Conservation (phyloP, 1,140 invertebrate genomes). For the Cataglyphis hispanica region DNA sequence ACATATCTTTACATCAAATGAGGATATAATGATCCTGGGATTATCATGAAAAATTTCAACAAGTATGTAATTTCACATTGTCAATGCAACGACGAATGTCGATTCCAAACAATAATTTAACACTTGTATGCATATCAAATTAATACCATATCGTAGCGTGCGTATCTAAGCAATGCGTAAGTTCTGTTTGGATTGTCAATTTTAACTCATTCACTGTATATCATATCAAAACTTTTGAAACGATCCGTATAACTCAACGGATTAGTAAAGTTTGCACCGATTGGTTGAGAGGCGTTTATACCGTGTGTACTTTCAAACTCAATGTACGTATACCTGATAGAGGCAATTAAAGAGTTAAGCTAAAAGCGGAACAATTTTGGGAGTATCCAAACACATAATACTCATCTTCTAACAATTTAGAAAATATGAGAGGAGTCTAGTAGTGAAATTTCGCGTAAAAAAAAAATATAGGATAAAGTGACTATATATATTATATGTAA, state of each 20-base stretch:
- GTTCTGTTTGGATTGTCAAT: conserved; percentile 7
- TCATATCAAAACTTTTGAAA: background rate
- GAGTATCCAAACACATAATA: conserved; percentile 20
- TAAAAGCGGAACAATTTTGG: conserved; percentile 54
- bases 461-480: conserved; percentile 55
- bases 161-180: conserved; percentile 10
- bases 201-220: background rate
- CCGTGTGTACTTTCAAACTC: conserved; percentile 61
- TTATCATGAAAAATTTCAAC: background rate
- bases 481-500: conserved; percentile 61
- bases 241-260: background rate
- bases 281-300: conserved; percentile 34
- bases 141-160: conserved; percentile 32
- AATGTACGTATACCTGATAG: conserved; percentile 60
- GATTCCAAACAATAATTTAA: conserved; percentile 18
- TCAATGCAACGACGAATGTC: background rate
- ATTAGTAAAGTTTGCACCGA: background rate
- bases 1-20: conserved; percentile 1
- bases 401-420: conserved; percentile 46
- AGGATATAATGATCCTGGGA: conserved; percentile 1
- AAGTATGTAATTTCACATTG: conserved; percentile 22
- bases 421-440: conserved; percentile 51
- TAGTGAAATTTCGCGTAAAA: conserved; percentile 54
- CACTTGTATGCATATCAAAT: conserved; percentile 47
- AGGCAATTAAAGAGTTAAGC: conserved; percentile 46